phyloP scores from a whole-genome alignment of 1,140 invertebrate genomes.

The Micrasema minimum region DNA sequence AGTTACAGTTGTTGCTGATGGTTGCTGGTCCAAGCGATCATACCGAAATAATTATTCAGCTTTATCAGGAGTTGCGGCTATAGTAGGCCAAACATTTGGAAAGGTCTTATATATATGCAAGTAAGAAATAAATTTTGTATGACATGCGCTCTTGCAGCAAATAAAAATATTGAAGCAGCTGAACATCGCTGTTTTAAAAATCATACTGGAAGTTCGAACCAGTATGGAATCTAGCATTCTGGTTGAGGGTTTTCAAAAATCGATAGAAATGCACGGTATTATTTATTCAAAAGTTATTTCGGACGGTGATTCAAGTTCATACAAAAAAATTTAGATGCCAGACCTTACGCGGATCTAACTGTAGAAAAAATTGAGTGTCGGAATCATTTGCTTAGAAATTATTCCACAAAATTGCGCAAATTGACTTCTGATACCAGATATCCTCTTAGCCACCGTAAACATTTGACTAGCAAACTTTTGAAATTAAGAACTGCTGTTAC shows the following conservation, averaged over 20 bases:
- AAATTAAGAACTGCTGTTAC: too few relatives aligned
- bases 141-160: background rate
- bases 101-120: background rate
- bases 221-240: background rate
- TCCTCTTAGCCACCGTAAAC: too few relatives aligned
- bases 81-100: conserved; percentile 1
- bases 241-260: background rate
- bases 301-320: conserved; percentile 2
- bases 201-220: background rate
- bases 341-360: conserved; percentile 2
- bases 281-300: conserved; percentile 1
- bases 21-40: conserved; percentile 8
- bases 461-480: too few relatives aligned
- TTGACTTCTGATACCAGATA: too few relatives aligned
- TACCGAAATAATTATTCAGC: conserved; percentile 6
- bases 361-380: background rate
- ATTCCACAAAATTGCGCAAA: too few relatives aligned
- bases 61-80: conserved; percentile 5
- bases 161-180: background rate
- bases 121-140: conserved; percentile 3
- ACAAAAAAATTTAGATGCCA: background rate
- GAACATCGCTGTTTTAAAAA: background rate
- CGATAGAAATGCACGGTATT: background rate
- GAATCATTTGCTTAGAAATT: conserved; percentile 25
- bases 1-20: background rate